phyloP scores from a whole-genome alignment of 2,888 invertebrate species.

The Cataglyphis livida region DNA sequence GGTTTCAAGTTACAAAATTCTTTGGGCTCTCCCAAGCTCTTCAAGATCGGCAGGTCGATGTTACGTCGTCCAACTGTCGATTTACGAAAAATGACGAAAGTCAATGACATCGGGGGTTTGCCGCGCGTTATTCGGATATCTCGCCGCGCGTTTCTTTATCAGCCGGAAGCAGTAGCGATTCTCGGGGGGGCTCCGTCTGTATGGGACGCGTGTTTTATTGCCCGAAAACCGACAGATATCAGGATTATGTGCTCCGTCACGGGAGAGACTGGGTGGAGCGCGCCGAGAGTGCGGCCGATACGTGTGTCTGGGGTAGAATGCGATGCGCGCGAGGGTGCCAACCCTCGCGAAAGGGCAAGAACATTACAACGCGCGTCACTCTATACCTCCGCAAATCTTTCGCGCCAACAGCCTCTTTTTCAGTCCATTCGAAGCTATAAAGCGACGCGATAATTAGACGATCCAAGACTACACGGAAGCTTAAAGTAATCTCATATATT shows the following conservation, averaged over 20 bases:
- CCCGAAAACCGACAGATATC: conserved; percentile 88
- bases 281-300: conserved; percentile 39
- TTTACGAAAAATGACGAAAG: conserved; percentile 27
- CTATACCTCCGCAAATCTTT: conserved; percentile 46
- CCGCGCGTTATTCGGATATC: conserved; percentile 75
- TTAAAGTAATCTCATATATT: neutral
- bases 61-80: conserved; percentile 34
- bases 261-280: conserved; percentile 54
- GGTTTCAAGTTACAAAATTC: neutral
- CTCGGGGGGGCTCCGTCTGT: conserved; percentile 72
- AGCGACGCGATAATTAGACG: conserved; percentile 7
- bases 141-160: conserved; percentile 83
- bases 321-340: conserved; percentile 46
- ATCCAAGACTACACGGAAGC: neutral
- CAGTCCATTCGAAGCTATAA: neutral
- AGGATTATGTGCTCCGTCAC: conserved; percentile 82
- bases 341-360: conserved; percentile 39
- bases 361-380: conserved; percentile 41
- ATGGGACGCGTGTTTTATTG: conserved; percentile 87
- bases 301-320: conserved; percentile 37
- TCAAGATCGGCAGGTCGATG: neutral
- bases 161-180: conserved; percentile 80
- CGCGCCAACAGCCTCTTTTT: neutral
- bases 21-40: neutral
- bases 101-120: conserved; percentile 51